Conservation (phyloP, 2,113 vertebrate genomes). For the Myocastor coypus region DNA sequence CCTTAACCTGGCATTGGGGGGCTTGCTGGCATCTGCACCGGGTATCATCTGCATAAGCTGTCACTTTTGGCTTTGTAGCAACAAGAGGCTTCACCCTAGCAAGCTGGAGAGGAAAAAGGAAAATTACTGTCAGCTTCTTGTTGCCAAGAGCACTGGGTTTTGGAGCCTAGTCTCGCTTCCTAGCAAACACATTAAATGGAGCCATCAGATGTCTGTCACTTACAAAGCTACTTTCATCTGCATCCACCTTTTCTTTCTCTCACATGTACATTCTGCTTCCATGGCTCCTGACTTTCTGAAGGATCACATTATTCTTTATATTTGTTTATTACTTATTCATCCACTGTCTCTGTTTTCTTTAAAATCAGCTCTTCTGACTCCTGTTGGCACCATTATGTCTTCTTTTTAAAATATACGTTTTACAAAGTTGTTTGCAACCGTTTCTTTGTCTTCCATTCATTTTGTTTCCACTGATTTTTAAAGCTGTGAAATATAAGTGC, state of each 20-base stretch:
- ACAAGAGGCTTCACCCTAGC: slow-evolving; percentile 32
- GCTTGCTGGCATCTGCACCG: slow-evolving; percentile 2
- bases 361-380: neutral
- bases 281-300: neutral
- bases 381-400: neutral
- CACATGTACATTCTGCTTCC: neutral
- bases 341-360: neutral
- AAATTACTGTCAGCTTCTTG: slow-evolving; percentile 27
- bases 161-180: slow-evolving; percentile 28
- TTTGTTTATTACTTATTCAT: neutral
- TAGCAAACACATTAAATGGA: slow-evolving; percentile 58
- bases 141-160: slow-evolving; percentile 66
- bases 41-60: slow-evolving; percentile 46
- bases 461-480: neutral
- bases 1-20: slow-evolving; percentile 25
- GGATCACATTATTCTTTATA: neutral
- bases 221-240: slow-evolving; percentile 1
- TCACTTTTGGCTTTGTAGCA: slow-evolving; percentile 54
- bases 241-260: neutral
- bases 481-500: neutral
- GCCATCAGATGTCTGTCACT: slow-evolving; percentile 52
- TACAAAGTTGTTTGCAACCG: neutral
- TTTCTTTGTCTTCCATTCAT: neutral
- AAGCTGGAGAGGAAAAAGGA: slow-evolving; percentile 19
- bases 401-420: neutral